These are phyloP conservation scores for Leptoclinus maculatus DNA, from an alignment of 2,797 vertebrate species.

Conservation along the genomic window DNA sequence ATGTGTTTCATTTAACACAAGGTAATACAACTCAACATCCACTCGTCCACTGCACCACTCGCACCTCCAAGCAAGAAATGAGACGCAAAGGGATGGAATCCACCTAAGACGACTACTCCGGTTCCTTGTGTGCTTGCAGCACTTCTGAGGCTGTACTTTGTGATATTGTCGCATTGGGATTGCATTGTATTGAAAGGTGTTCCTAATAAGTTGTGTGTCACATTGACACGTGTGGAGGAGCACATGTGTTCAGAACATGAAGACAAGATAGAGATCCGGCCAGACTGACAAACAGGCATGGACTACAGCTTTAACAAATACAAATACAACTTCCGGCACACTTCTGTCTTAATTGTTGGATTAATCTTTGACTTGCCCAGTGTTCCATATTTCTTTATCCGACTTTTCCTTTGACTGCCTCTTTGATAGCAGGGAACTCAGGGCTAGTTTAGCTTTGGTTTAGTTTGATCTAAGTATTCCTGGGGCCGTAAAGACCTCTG, in stretches of 20 bases:
- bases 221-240: neutral
- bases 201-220: neutral
- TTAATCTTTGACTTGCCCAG: neutral
- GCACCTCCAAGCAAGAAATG: neutral
- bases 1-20: neutral
- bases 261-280: neutral
- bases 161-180: neutral
- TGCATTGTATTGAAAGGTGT: neutral
- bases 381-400: neutral
- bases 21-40: neutral
- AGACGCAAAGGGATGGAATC: neutral
- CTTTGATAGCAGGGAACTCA: neutral
- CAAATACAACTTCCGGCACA: slow-evolving; percentile 26
- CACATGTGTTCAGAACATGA: neutral
- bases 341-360: neutral
- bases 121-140: neutral
- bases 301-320: slow-evolving; percentile 13
- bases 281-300: neutral
- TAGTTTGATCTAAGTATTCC: neutral
- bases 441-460: neutral
- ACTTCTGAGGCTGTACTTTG: neutral
- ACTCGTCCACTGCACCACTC: neutral
- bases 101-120: neutral
- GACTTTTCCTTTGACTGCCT: neutral
- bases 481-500: neutral